Percentiles rank a stretch among this genome's conserved stretches.
Evolutionary conservation across 35 echinoderm and acorn worm genomes (phyloP).

Genomic region (Patiria miniata): DNA sequence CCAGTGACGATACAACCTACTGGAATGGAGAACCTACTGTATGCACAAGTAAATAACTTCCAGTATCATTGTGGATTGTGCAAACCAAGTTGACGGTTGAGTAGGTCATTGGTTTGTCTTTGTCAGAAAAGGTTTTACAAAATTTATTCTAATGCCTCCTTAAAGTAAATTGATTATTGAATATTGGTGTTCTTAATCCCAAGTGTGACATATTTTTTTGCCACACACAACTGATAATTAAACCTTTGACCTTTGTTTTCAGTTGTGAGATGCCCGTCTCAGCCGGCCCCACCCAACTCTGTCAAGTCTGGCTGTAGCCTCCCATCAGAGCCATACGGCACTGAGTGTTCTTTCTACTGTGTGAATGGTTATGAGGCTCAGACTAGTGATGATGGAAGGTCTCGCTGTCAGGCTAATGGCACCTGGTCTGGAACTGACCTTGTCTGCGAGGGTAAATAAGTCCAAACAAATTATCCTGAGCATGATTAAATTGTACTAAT

Average conservation of each 20-base stretch:
- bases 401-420: background rate
- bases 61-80: too few relatives aligned
- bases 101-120: too few relatives aligned
- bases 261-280: conserved; percentile 2
- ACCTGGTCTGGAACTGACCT: conserved; percentile 13
- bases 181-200: too few relatives aligned
- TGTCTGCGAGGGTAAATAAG: background rate
- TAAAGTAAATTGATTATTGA: too few relatives aligned
- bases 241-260: background rate
- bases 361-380: background rate
- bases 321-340: background rate
- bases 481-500: too few relatives aligned
- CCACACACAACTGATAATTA: too few relatives aligned
- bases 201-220: too few relatives aligned
- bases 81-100: too few relatives aligned
- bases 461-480: too few relatives aligned
- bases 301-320: conserved; percentile 11
- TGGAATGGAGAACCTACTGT: background rate
- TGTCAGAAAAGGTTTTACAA: too few relatives aligned
- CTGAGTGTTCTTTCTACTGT: conserved; percentile 11
- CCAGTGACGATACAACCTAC: background rate
- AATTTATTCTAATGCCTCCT: too few relatives aligned
- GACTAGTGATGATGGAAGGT: background rate
- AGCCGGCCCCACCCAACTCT: background rate
- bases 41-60: background rate